Conservation (phyloP, 2,888 invertebrate species). For the Brachyopa scutellaris region DNA sequence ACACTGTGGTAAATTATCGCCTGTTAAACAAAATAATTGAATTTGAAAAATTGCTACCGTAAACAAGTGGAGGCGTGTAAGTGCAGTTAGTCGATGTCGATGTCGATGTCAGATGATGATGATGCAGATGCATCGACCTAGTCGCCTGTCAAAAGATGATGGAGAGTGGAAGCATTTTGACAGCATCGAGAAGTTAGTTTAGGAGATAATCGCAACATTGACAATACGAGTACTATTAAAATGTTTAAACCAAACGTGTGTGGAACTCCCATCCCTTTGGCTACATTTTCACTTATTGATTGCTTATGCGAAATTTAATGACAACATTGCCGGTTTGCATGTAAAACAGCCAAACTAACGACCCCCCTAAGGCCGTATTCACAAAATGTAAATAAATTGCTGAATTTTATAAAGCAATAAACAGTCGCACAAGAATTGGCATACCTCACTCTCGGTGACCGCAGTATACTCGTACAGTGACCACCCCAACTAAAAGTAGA, state of each 20-base stretch:
- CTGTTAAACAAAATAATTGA: constrained; percentile 41
- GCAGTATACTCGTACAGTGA: no score
- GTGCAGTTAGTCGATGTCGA: not conserved
- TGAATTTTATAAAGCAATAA: constrained; percentile 46
- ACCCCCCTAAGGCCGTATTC: no score
- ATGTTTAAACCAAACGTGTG: not conserved
- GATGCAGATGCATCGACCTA: not conserved
- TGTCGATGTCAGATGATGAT: no score
- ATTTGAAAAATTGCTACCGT: not conserved
- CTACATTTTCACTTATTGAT: not conserved
- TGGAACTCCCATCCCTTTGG: not conserved
- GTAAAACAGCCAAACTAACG: constrained; percentile 30
- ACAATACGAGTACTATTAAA: no score
- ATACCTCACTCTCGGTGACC: no score
- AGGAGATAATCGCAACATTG: no score
- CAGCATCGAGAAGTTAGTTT: no score
- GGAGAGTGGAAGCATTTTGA: not conserved
- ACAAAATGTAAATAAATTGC: constrained; percentile 59
- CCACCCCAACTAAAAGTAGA: constrained; percentile 50
- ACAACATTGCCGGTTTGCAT: not conserved
- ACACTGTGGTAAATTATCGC: constrained; percentile 22
- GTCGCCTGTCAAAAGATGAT: constrained; percentile 23
- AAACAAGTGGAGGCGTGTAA: constrained; percentile 4
- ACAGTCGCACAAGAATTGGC: constrained; percentile 42
- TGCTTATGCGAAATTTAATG: constrained; percentile 10